Base-by-base conservation (phyloP, 2,797 vertebrate genomes). In the Chaenodraco wilsoni region DNA sequence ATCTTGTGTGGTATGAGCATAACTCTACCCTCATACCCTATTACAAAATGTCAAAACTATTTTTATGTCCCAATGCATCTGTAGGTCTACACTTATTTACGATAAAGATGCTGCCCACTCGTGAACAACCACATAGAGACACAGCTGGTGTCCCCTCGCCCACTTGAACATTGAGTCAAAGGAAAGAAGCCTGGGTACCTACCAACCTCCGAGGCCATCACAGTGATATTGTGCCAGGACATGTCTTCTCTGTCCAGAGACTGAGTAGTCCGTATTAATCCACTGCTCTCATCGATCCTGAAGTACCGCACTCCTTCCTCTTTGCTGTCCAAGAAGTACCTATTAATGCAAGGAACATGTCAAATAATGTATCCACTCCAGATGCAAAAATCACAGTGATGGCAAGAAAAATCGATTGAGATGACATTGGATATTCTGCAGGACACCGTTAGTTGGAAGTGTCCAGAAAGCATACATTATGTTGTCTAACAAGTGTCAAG, bases 121-220 rank as follows among this genome's bases (percentile, higher is more conserved):
- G 27, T 37, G 7, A 69, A 19, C 17, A 51, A 11, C 65, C 37
- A 15, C 50, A 48, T 68, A 83, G 50, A 66, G 44, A 40, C 4
- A 2, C 46, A 63, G 52, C 50, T 40, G 66, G 33, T 51, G 27
- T 71, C 49, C 8, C 14, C 52, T 43, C 1, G 4, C 41, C 15
- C 17, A 54, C 40, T 9, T 44, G 61, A 78, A 78, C 56, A 74
- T 55, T 40, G 3, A 11, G 3, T 54, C 19, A 3, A 72, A 13
- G 55, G 66, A 62, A 62, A 62, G 50, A 11, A 66, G 27, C 43
- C 68, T 65, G 84, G 76, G 69, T 91, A 94, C 92, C 94, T 96
- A 99, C 98, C 97, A 89, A 95, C 95, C 93, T 99, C 98, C 88
- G 96, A 96, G 90, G 97, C 97, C 91, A 95, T 92, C 82, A 98